Evolutionary conservation across 1,140 invertebrate genomes (phyloP), one percentile per base, ranked within the genome.

Genomic region (Linepithema humile): DNA sequence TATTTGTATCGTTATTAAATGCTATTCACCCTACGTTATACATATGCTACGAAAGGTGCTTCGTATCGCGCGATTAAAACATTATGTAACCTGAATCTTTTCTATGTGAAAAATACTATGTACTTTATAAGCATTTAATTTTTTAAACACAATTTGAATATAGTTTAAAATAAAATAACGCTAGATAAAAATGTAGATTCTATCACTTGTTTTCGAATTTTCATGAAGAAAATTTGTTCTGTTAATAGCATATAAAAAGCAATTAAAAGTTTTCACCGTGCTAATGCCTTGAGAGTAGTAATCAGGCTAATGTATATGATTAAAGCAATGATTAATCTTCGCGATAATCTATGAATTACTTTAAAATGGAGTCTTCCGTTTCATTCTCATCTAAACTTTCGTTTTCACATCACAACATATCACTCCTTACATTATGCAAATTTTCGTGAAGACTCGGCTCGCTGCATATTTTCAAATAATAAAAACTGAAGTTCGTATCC

Each of bases 261-360:
- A 72, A 72, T 50, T 45, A 23, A 7, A 7, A 53, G 10, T 35
- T 20, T 15, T 72, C 29, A 35, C 20, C 4, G 15, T 53, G 15
- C 53, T 35, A 50, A 32, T 15, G 35, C 2, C 20, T 53, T 26
- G 9, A 57, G 35, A 59, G 40, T 57, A n/a, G 5, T 40, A 40
- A 20, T 10, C 12, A 55, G 2, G 20, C 15, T 26, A 17, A 40
- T 38, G 20, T 26, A 9, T 10, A 38, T 59, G 53, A 73, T 73
- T 73, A 59, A 73, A n/a, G n/a, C 40, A 35, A 59, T 43, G 53
- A 73, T 73, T 73, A 59, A 73, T 73, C 70, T 40, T n/a, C 35
- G 29, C 23, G 40, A 40, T 59, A n/a, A 40, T 43, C 35, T 40
- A 17, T n/a, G 40, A 7, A 73, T 59, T 57, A 73, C 20, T 23